phyloP scores from a whole-genome alignment of 2,797 vertebrate genomes.

The Spondyliosoma cantharus region DNA sequence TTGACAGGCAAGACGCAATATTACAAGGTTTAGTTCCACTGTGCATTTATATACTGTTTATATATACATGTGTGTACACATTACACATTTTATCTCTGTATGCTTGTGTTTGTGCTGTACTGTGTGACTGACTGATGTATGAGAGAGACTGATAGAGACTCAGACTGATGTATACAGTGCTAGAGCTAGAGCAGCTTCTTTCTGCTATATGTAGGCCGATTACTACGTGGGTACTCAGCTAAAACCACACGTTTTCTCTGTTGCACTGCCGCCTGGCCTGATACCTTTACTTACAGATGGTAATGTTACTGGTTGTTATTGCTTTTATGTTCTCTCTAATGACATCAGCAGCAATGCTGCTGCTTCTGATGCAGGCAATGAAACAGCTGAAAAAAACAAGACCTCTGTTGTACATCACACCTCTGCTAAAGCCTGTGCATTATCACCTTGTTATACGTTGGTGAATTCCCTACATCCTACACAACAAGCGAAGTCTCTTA shows the following conservation, averaged over 20 bases:
- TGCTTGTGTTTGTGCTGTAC: conserved; percentile 70
- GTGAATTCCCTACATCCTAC: conserved; percentile 18
- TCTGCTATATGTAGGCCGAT: conserved; percentile 30
- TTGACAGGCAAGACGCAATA: conserved; percentile 28
- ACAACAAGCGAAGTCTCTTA: not conserved
- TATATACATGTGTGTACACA: conserved; percentile 63
- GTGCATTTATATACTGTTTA: conserved; percentile 38
- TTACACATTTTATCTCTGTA: conserved; percentile 73
- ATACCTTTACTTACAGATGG: conserved; percentile 42
- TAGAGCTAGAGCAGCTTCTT: conserved; percentile 45
- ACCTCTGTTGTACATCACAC: not conserved
- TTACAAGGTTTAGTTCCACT: conserved; percentile 28
- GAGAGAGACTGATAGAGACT: conserved; percentile 39
- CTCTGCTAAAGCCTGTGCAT: conserved; percentile 30
- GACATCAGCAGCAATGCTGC: conserved; percentile 28
- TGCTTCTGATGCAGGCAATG: conserved; percentile 42
- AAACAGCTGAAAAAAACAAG: conserved; percentile 40
- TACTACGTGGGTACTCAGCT: conserved; percentile 47
- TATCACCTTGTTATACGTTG: conserved; percentile 37
- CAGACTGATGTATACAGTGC: conserved; percentile 42
- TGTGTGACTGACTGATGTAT: conserved; percentile 54
- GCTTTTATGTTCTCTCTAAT: conserved; percentile 57
- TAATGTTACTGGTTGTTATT: conserved; percentile 25
- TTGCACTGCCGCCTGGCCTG: conserved; percentile 28
- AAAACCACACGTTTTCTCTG: conserved; percentile 60